Base-by-base conservation (phyloP, 1,140 invertebrate genomes). In the Telenomus remus region DNA sequence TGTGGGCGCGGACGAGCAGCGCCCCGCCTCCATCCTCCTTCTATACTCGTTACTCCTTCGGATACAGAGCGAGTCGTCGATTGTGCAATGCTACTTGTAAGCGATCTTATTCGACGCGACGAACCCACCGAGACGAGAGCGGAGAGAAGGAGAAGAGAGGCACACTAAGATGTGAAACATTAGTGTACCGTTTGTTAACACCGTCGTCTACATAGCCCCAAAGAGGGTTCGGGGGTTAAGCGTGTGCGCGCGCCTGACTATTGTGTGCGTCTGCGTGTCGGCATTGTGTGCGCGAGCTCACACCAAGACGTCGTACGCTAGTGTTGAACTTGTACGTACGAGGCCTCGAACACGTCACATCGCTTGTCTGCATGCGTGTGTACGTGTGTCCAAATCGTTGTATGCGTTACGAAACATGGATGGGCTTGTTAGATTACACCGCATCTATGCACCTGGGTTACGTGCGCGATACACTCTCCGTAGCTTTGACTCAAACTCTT, bases 181-280 rank as follows among this genome's bases (percentile, higher is more conserved):
- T 86, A 86, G 85, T 87, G 85, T 87, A 86, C 84, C 85, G 85
- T 87, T 87, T 86, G 85, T 87, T 87, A 86, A 87, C 86, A 86
- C 85, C 83, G 80, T 83, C 78, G 83, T 85, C 81, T 86, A 86
- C 84, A 86, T 82, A 86, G 79, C 77, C 81, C 75, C 71, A 71
- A 73, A 70, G 77, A 79, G 73, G 66, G 77, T 76, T 77, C 69
- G 75, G 75, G 19, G 75, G 75, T 72, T 77, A 77, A 72, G 75
- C 75, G 75, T 68, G 80, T 75, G 78, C 78, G 76, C 75, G 77
- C 72, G 63, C 56, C 65, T 42, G 46, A 11, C 56, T 55, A 35
- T 56, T 73, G 72, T 79, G 79, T 76, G 77, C 68, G 77, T 75
- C 59, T 66, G 57, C 71, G 53, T 69, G 19, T 33, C 33, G 57